Base-by-base conservation (phyloP, 2,797 vertebrate species). In the Sparidentex hasta region DNA sequence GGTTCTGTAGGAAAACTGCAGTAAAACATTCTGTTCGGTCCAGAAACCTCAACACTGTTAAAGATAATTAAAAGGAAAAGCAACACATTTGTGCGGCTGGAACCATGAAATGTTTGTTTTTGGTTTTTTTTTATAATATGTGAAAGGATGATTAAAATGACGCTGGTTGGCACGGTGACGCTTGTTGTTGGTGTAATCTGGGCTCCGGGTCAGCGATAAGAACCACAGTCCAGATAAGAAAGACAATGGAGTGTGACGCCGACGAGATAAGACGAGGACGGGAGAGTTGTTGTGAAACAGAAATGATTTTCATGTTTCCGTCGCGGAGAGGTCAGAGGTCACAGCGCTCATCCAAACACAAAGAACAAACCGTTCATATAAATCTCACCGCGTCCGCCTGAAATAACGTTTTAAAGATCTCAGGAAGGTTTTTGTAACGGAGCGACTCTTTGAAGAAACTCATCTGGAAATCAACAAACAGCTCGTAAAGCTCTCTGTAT, bases 201-300 rank as follows among this genome's bases (percentile, higher is more conserved):
- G n/a, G 38, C 47, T 80, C 57, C 43, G 25, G 50, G 55, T 57
- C 67, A 29, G 4, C 2, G 74, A 74, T 74, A 71, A 81, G 64
- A 61, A 38, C 48, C 16, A 13, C 65, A 41, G 6, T 1, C 13
- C 6, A 13, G 76, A 78, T 85, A 85, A 78, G 52, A 21, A n/a
- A 76, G 54, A 85, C 80, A 76, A 78, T 43, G 65, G 74, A 20
- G 33, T 5, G 75, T 18, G 54, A 52, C 4, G 0, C 3, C 4
- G 21, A 66, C 17, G 14, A 82, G 82, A 80, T 76, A 66, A 73
- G 23, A 63, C 5, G 14, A 0, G 6, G 3, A 70, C 74, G 58
- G 46, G 27, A 9, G 47, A 55, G 57, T 47, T 56, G 65, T 17
- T 76, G 70, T 82, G 11, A 63, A 38, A 38, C 20, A 6, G 12